Base-by-base conservation (phyloP, 2,888 invertebrate species). In the Gandaritis pyraliata region DNA sequence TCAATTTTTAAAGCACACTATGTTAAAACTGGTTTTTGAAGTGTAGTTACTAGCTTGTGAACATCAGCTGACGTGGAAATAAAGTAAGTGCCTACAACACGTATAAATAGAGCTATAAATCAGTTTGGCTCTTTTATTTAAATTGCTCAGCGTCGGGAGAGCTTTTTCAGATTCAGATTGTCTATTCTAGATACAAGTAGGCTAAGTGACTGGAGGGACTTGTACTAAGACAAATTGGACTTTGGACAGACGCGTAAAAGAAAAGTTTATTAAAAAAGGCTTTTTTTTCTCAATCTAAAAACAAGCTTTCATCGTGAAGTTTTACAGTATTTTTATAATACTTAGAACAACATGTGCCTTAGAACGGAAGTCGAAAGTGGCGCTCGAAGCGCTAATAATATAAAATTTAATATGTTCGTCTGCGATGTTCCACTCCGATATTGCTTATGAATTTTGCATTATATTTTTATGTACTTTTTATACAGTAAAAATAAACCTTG, bases 391-490 rank as follows among this genome's bases (percentile, higher is more conserved):
- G 54, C 61, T 64, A 61, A 62, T 65, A 61, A 61, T 68, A 70
- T 65, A 64, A 68, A 69, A 69, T 68, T 64, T 70, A 69, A 70
- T 69, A 69, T 70, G 66, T 64, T 64, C 65, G 66, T 64, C 65
- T 56, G 64, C 56, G 64, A 64, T 65, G 65, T 61, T 63, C 63
- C 64, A 59, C 60, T 49, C 30, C 56, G 57, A 68, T 65, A 66
- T 69, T 67, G 61, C 66, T 69, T 65, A 63, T 58, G 47, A 63
- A 63, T 58, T 58, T 58, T 63, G 66, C 66, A 65, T 58, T 58
- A 53, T 60, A 65, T 53, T 64, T 59, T 54, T 61, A 59, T 56
- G 57, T 59, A 58, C 41, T 56, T 30, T 56, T 29, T 29, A 48
- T 18, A 29, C 54, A 59, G 57, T 57, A 57, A 45, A 51, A 54